A percentile compares a stretch with the other conserved stretches of the same genome.
Evolutionary conservation across 2,113 vertebrate species (phyloP).

Genomic region (Chroicocephalus ridibundus): DNA sequence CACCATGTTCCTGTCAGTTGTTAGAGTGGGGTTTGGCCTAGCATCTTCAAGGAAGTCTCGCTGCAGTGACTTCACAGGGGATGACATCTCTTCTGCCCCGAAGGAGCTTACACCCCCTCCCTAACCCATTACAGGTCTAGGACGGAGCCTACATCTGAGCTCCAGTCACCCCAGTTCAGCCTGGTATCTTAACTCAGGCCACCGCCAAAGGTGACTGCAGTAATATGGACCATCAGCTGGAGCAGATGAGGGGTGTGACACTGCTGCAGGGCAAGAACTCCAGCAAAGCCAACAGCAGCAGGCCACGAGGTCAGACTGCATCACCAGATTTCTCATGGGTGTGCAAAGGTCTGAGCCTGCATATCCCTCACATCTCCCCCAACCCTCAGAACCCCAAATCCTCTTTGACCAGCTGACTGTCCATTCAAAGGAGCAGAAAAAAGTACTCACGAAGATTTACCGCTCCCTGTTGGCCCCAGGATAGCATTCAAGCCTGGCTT

Average conservation of each 20-base stretch:
- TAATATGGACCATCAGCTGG: fast-evolving
- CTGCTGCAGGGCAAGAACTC: background rate
- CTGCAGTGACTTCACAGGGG: background rate
- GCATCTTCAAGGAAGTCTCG: background rate
- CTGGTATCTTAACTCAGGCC: background rate
- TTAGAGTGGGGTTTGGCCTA: background rate
- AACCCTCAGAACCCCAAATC: background rate
- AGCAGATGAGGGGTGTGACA: background rate
- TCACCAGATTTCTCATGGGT: background rate
- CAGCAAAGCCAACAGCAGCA: background rate
- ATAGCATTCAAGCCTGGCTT: constrained; percentile 85
- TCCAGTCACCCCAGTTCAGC: background rate
- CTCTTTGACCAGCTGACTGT: background rate
- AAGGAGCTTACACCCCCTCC: background rate
- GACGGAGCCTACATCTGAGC: background rate
- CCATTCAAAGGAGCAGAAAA: background rate
- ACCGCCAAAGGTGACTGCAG: background rate
- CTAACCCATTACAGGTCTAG: background rate
- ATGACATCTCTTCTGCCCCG: background rate
- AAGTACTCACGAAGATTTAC: constrained; percentile 86
- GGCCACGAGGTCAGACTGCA: background rate
- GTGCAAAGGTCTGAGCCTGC: background rate
- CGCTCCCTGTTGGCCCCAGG: constrained; percentile 81
- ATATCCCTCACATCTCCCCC: background rate
- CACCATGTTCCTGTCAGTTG: background rate